Percentiles rank a stretch among this genome's conserved stretches.
Conservation (phyloP, 2,113 vertebrate genomes). For the Atractosteus spatula region DNA sequence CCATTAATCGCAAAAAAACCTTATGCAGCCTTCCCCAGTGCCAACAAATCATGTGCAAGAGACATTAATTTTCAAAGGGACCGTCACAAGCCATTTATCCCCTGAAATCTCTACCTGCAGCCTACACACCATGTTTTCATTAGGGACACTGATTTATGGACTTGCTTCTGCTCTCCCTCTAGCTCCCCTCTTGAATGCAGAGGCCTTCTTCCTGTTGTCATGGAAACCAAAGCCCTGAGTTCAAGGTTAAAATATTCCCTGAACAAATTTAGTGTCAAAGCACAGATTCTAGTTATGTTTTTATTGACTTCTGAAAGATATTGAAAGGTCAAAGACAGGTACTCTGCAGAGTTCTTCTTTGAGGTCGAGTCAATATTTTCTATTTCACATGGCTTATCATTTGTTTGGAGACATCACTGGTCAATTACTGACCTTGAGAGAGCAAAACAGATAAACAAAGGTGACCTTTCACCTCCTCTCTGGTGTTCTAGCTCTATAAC, state of each 20-base stretch:
- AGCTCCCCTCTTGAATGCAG: conserved; percentile 49
- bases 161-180: conserved; percentile 42
- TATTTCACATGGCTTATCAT: conserved; percentile 46
- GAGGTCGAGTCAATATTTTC: conserved; percentile 68
- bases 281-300: conserved; percentile 46
- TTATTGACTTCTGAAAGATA: conserved; percentile 71
- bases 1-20: conserved; percentile 53
- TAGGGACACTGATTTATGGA: conserved; percentile 79
- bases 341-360: conserved; percentile 51
- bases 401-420: conserved; percentile 38
- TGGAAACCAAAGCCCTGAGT: conserved; percentile 72
- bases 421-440: conserved; percentile 59
- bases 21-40: conserved; percentile 36
- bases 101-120: conserved; percentile 73
- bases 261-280: conserved; percentile 65
- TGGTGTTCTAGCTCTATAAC: background rate
- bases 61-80: conserved; percentile 71
- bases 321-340: conserved; percentile 74
- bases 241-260: conserved; percentile 76
- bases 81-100: conserved; percentile 74
- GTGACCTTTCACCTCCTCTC: conserved; percentile 6
- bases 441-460: conserved; percentile 59
- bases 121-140: conserved; percentile 77
- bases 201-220: conserved; percentile 75
- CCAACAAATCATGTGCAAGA: conserved; percentile 55